phyloP scores from a whole-genome alignment of 2,888 invertebrate genomes.

The Cryptus viduatorius region DNA sequence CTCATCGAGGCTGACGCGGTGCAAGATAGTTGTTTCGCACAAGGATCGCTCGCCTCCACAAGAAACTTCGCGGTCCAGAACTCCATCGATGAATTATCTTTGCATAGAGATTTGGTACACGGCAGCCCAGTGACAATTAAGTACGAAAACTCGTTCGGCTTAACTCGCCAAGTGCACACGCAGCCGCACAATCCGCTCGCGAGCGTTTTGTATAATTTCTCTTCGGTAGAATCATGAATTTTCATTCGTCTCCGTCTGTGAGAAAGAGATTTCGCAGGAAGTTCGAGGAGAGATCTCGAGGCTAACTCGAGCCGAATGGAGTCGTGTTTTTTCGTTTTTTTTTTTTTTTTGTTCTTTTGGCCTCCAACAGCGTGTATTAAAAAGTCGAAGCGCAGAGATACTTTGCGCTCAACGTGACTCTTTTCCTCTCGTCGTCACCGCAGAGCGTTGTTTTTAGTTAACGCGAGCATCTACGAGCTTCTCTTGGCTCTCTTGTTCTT shows the following conservation, averaged over 20 bases:
- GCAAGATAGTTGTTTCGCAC: conserved; percentile 43
- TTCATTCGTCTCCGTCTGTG: conserved; percentile 58
- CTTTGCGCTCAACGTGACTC: conserved; percentile 27
- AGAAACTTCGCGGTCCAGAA: background rate
- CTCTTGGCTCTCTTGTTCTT: background rate
- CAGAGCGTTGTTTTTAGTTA: conserved; percentile 36
- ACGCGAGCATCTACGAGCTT: conserved; percentile 18
- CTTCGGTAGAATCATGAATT: conserved; percentile 62
- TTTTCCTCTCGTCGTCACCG: conserved; percentile 20
- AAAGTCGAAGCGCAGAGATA: conserved; percentile 31
- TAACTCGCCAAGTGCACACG: background rate
- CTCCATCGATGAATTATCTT: conserved; percentile 43
- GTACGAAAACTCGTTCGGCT: conserved; percentile 28
- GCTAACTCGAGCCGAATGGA: conserved; percentile 34
- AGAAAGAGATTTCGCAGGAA: conserved; percentile 53
- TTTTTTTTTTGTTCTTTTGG: conserved; percentile 28
- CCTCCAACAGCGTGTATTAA: conserved; percentile 24
- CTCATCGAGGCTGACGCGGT: conserved; percentile 35
- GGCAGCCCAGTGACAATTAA: conserved; percentile 48
- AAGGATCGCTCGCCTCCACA: background rate
- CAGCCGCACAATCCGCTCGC: background rate
- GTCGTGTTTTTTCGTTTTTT: conserved; percentile 6
- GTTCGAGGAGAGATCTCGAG: conserved; percentile 1
- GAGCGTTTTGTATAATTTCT: background rate
- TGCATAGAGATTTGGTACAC: conserved; percentile 58